phyloP scores from a whole-genome alignment of 2,888 invertebrate genomes.

The Tortrix viridana region DNA sequence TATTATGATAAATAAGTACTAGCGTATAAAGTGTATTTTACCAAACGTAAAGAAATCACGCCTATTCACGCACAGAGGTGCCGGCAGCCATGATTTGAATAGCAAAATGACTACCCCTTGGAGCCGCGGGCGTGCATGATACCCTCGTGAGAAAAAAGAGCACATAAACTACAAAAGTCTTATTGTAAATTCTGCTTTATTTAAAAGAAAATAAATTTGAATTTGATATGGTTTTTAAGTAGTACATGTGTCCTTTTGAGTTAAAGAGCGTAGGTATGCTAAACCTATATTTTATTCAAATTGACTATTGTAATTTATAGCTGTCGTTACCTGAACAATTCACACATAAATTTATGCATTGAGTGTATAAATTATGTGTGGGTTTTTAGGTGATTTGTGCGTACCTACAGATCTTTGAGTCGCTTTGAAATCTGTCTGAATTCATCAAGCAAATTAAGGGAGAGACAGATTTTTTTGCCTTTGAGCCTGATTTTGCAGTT shows the following conservation, averaged over 20 bases:
- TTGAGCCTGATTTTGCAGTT: too few relatives aligned
- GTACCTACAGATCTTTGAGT: not conserved
- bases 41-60: slow-evolving; percentile 18
- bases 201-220: too few relatives aligned
- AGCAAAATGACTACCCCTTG: slow-evolving; percentile 6
- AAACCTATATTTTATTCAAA: slow-evolving; percentile 25
- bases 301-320: slow-evolving; percentile 21
- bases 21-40: slow-evolving; percentile 6
- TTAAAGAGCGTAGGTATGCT: too few relatives aligned
- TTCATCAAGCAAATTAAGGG: too few relatives aligned
- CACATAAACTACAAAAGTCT: too few relatives aligned
- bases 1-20: slow-evolving; percentile 31
- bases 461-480: too few relatives aligned
- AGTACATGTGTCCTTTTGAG: too few relatives aligned
- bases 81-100: not conserved
- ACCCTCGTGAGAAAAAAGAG: too few relatives aligned
- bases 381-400: not conserved
- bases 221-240: too few relatives aligned
- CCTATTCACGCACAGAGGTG: slow-evolving; percentile 2
- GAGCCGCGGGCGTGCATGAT: slow-evolving; percentile 1
- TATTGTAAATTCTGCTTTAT: too few relatives aligned
- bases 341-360: slow-evolving; percentile 10
- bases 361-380: slow-evolving; percentile 5
- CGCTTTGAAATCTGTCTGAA: not conserved
- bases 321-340: not conserved